Evolutionary conservation across 2,888 invertebrate species (phyloP).

Genomic region (Drosophila limbata): DNA sequence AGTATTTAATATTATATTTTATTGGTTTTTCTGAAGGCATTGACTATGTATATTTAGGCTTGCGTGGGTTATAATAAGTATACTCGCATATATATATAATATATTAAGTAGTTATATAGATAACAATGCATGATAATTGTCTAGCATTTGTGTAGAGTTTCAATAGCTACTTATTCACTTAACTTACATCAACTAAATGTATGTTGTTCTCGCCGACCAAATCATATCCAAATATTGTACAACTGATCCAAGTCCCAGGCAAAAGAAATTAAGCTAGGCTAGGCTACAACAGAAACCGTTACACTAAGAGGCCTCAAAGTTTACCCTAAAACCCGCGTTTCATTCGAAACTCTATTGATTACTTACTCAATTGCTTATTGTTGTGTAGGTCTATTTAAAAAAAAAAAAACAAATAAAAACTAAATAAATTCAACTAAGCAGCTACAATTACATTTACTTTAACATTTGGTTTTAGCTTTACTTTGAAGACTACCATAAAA

Average conservation of each 20-base stretch:
- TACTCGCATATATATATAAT: slow-evolving; percentile 29
- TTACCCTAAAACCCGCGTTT: slow-evolving; percentile 67
- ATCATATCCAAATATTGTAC: slow-evolving; percentile 23
- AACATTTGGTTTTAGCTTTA: slow-evolving; percentile 53
- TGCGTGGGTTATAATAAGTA: slow-evolving; percentile 28
- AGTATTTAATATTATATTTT: slow-evolving; percentile 28
- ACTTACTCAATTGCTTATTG: slow-evolving; percentile 70
- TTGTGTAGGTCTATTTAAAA: slow-evolving; percentile 37
- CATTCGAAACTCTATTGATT: slow-evolving; percentile 36
- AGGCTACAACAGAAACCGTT: slow-evolving; percentile 74
- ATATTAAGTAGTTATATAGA: slow-evolving; percentile 43
- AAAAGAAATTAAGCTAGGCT: slow-evolving; percentile 65
- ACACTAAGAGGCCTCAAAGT: slow-evolving; percentile 73
- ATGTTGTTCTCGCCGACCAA: slow-evolving; percentile 21
- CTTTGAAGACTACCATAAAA: slow-evolving; percentile 82
- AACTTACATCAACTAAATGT: slow-evolving; percentile 33
- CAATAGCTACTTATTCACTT: no score
- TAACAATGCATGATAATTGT: slow-evolving; percentile 61
- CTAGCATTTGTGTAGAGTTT: slow-evolving; percentile 52
- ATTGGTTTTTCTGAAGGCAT: slow-evolving; percentile 62
- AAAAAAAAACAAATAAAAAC: slow-evolving; percentile 42
- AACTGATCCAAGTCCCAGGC: slow-evolving; percentile 42
- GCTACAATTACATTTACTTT: slow-evolving; percentile 12
- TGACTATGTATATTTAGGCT: slow-evolving; percentile 55
- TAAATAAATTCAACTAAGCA: slow-evolving; percentile 68